A percentile compares a stretch with the other conserved stretches of the same genome.
These are phyloP conservation scores for Triplophysa yarkandensis DNA, from an alignment of 2,797 vertebrate genomes.

Conservation along the genomic window DNA sequence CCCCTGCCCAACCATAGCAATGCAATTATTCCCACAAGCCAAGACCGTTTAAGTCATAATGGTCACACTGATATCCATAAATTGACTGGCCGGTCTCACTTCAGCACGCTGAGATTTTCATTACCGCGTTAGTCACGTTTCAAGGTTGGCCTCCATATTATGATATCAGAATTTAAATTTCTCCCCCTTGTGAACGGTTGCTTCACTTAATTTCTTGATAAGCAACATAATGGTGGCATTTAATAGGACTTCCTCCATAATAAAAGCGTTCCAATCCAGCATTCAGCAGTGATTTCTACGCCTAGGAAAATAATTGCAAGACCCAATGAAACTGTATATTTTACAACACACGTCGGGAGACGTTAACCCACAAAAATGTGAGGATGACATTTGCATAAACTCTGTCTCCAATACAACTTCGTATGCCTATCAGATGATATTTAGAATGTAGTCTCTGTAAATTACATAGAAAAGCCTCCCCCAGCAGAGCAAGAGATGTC, in stretches of 20 bases:
- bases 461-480: not conserved
- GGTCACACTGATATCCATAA: slow-evolving; percentile 36
- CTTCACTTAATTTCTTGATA: slow-evolving; percentile 33
- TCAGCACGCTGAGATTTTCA: slow-evolving; percentile 13
- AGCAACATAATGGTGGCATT: slow-evolving; percentile 20
- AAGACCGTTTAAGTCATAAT: slow-evolving; percentile 36
- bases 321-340: not conserved
- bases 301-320: slow-evolving; percentile 13
- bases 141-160: slow-evolving; percentile 34
- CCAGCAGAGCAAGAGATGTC: not conserved
- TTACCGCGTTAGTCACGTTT: slow-evolving; percentile 40
- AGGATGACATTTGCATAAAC: slow-evolving; percentile 32
- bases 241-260: slow-evolving; percentile 17
- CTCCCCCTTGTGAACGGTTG: not conserved
- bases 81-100: slow-evolving; percentile 40
- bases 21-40: slow-evolving; percentile 43
- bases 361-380: slow-evolving; percentile 13
- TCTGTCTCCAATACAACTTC: slow-evolving; percentile 14
- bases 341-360: not conserved
- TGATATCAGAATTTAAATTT: not conserved
- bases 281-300: slow-evolving; percentile 3
- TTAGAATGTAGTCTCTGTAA: not conserved
- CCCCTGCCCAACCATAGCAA: slow-evolving; percentile 19
- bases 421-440: not conserved
- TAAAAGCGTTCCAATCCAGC: not conserved